Conservation (phyloP, 2,113 vertebrate species). For the Phalacrocorax aristotelis region DNA sequence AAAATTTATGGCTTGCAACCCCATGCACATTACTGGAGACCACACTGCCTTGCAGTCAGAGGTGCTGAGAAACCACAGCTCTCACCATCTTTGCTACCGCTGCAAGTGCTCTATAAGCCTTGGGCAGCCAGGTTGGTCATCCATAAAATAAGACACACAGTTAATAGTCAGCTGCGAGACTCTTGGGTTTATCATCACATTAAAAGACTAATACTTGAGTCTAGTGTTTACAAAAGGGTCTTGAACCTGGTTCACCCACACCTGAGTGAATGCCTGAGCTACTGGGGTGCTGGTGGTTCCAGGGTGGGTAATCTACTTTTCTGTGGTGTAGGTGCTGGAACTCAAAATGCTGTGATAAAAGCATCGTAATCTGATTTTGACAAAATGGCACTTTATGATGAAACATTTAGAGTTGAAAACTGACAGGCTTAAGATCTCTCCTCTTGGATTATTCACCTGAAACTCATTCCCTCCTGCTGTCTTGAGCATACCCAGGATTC, state of each 20-base stretch:
- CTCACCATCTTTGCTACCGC: not conserved
- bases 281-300: not conserved
- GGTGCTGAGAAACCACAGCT: not conserved
- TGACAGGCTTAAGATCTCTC: not conserved
- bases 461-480: not conserved
- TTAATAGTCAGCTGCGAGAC: not conserved
- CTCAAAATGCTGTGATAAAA: not conserved
- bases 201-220: not conserved
- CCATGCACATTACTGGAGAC: not conserved
- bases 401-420: not conserved
- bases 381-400: not conserved
- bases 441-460: not conserved
- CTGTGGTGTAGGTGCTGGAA: not conserved
- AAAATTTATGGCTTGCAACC: constrained; percentile 31
- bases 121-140: not conserved
- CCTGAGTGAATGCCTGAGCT: not conserved
- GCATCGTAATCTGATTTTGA: not conserved
- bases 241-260: not conserved
- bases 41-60: not conserved
- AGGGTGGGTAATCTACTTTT: not conserved
- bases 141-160: constrained; percentile 12
- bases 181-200: not conserved
- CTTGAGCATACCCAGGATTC: not conserved
- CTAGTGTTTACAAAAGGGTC: not conserved
- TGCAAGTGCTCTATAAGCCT: not conserved